Evolutionary conservation across 1,140 invertebrate genomes (phyloP).

Genomic region (Pomacea maculata): DNA sequence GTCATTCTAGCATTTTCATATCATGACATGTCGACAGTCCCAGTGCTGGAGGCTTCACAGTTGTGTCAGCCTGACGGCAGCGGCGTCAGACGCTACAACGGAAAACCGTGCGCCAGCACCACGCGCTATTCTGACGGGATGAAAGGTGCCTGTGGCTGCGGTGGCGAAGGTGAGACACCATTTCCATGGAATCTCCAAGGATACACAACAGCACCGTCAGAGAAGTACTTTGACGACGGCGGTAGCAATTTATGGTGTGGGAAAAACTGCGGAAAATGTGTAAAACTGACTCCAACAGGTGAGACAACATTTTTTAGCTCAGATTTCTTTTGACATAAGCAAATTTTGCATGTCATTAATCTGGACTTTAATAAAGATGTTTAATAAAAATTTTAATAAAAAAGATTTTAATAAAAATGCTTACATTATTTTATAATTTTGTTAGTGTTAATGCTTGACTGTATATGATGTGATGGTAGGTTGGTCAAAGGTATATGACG

Average conservation of each 20-base stretch:
- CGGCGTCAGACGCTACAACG: conserved; percentile 21
- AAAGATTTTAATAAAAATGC: too few species aligned
- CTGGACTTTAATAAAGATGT: too few species aligned
- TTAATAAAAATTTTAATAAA: too few species aligned
- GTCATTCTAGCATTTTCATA: too few species aligned
- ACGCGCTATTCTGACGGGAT: conserved; percentile 42
- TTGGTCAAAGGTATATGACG: too few species aligned
- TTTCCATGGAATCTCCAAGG: conserved; percentile 25
- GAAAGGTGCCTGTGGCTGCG: conserved; percentile 49
- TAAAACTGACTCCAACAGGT: conserved; percentile 45
- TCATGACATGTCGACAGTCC: neutral
- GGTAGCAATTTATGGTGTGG: conserved; percentile 36
- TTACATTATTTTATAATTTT: too few species aligned
- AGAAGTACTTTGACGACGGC: conserved; percentile 33
- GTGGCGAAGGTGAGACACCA: conserved; percentile 31
- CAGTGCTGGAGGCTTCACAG: neutral
- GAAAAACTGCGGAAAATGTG: conserved; percentile 37
- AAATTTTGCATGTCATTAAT: too few species aligned
- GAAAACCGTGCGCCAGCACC: conserved; percentile 44
- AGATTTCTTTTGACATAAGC: too few species aligned
- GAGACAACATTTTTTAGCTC: neutral
- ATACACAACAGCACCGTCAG: conserved; percentile 33
- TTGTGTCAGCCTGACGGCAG: neutral
- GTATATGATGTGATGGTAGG: too few species aligned
- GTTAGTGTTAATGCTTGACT: too few species aligned